Evolutionary conservation across 2,888 invertebrate genomes (phyloP), one percentile per base, ranked within the genome.

Genomic region (Empis livida): DNA sequence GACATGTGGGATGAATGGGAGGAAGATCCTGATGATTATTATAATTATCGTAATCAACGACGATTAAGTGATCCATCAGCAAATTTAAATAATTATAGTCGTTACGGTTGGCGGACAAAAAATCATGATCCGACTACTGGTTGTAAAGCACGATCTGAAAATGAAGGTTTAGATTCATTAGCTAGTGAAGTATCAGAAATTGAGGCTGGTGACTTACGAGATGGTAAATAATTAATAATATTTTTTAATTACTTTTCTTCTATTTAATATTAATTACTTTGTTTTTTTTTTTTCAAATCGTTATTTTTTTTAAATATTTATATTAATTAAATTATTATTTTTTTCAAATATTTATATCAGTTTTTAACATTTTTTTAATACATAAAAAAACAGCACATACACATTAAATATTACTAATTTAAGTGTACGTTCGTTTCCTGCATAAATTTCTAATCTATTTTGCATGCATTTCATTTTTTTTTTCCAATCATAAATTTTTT

Each of bases 1-100:
- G 91, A 91, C 62, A 78, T 88, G 72, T 91, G 90, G 89, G 90
- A 91, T 67, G 90, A 90, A 64, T 89, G 87, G 82, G 88, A 89
- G 58, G 87, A 89, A 57, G 90, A 87, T 60, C 81, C 85, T 9
- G 89, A 90, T 61, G 88, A 89, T 55, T 79, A 85, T 65, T 86
- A 84, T 70, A 77, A 85, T 57, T 87, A 85, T 61, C 74, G 86
- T 10, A 83, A 86, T 66, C 85, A 86, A 71, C 79, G 82, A 47
- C 61, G 67, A 10, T 77, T 94, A 59, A 94, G 93, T 66, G 95
- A 95, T 72, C 94, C 94, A 2, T 92, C 91, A 69, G 85, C 90
- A 32, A 92, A 90, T 73, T 72, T 92, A 44, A 84, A 84, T 65
- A 84, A 84, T 65, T 92, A 84, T 67, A 82, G 84, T 20, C 79